A percentile compares a stretch with the other conserved stretches of the same genome.
Evolutionary conservation across 2,113 vertebrate species (phyloP).

Genomic region (Solenodon paradoxus): DNA sequence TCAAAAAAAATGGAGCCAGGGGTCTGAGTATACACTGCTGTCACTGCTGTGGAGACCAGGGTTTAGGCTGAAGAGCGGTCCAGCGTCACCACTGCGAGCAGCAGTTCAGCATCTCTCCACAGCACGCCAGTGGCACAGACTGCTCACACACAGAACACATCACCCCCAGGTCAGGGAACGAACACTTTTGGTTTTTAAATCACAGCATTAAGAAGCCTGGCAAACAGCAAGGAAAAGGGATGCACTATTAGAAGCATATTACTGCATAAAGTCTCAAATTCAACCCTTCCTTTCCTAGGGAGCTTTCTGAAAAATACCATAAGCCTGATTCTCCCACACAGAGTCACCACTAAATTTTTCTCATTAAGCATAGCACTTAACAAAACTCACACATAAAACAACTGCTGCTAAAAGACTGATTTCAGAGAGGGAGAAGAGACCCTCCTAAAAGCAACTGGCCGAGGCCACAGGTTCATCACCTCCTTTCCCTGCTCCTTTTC

Average conservation of each 20-base stretch:
- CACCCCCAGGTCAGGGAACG: background rate
- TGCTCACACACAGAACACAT: background rate
- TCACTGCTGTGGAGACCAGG: background rate
- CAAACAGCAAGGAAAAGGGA: background rate
- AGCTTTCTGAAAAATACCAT: background rate
- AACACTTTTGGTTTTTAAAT: background rate
- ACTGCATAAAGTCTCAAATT: background rate
- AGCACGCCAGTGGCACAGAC: background rate
- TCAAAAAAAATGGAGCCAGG: background rate
- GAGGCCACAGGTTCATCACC: conserved; percentile 77
- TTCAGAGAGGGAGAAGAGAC: background rate
- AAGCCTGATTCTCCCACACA: background rate
- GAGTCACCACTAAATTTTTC: background rate
- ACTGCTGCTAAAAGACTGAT: background rate
- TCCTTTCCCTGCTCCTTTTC: conserved; percentile 93
- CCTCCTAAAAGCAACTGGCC: background rate
- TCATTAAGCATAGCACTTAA: background rate
- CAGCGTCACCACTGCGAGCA: background rate
- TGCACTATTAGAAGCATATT: background rate
- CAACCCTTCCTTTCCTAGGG: background rate
- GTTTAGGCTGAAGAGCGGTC: background rate
- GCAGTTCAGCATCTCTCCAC: background rate
- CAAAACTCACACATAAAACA: background rate
- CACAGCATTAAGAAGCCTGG: background rate
- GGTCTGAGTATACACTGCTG: background rate